These are phyloP conservation scores for Caenorhabditis latens DNA, from an alignment of 1,140 invertebrate genomes.

Conservation along the genomic window DNA sequence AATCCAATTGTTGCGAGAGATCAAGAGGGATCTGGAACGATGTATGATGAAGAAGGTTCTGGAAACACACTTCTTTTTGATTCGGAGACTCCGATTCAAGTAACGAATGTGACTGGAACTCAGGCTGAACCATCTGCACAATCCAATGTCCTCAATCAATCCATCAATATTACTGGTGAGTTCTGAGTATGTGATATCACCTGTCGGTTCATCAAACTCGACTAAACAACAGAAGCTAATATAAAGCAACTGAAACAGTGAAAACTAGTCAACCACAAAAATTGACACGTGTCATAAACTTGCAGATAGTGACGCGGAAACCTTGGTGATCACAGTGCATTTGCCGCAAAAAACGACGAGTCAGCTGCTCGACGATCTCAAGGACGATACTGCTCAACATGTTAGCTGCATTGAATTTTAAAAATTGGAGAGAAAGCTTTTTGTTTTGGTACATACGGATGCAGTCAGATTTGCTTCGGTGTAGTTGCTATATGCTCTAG, in stretches of 20 bases:
- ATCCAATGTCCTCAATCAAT: slow-evolving; percentile 16
- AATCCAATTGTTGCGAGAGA: slow-evolving; percentile 15
- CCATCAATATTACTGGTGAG: slow-evolving; percentile 31
- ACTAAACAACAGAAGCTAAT: too few relatives aligned
- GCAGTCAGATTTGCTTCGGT: too few relatives aligned
- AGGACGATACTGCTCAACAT: slow-evolving; percentile 35
- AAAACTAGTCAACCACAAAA: background rate
- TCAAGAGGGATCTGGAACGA: background rate
- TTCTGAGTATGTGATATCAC: background rate
- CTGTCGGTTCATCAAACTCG: too few relatives aligned
- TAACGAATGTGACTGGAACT: slow-evolving; percentile 11
- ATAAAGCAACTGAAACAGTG: background rate
- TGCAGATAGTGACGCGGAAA: slow-evolving; percentile 45
- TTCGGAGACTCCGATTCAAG: slow-evolving; percentile 17
- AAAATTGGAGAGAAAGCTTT: background rate
- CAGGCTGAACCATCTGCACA: background rate
- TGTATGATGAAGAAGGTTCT: slow-evolving; percentile 51
- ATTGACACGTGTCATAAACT: slow-evolving; percentile 20
- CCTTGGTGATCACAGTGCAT: slow-evolving; percentile 40
- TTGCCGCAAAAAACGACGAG: slow-evolving; percentile 47
- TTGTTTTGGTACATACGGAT: background rate
- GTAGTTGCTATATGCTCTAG: too few relatives aligned
- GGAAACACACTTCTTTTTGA: slow-evolving; percentile 27
- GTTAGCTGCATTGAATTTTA: background rate
- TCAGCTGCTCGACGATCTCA: slow-evolving; percentile 48